Evolutionary conservation across 2,888 invertebrate species (phyloP).

Genomic region (Aleiodes testaceus): DNA sequence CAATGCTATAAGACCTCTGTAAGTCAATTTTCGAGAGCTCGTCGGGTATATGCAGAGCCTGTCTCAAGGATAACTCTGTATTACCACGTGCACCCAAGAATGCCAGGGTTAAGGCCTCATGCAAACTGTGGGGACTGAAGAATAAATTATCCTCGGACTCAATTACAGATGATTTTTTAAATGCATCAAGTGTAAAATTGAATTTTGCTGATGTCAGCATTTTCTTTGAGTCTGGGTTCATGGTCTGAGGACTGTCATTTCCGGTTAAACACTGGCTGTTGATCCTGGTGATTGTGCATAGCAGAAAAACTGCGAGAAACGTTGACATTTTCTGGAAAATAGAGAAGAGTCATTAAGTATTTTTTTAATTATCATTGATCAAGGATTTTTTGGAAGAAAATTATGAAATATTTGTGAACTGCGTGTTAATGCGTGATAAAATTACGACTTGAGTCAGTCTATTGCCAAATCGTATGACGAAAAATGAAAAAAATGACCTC

Average conservation of each 20-base stretch:
- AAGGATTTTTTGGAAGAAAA: too few species aligned
- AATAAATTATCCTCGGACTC: conserved; percentile 85
- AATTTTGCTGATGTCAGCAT: conserved; percentile 78
- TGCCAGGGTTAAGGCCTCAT: conserved; percentile 84
- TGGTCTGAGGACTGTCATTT: conserved; percentile 68
- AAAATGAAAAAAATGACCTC: background rate
- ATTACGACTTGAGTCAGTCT: background rate
- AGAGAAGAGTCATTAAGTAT: background rate
- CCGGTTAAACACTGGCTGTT: conserved; percentile 74
- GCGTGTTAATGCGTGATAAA: conserved; percentile 5
- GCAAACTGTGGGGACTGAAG: conserved; percentile 91
- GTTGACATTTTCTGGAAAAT: background rate
- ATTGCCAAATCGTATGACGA: conserved; percentile 20
- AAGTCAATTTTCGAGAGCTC: conserved; percentile 81
- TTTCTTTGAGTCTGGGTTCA: conserved; percentile 62
- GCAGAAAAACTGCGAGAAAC: conserved; percentile 37
- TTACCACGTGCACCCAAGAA: conserved; percentile 84
- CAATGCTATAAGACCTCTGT: conserved; percentile 82
- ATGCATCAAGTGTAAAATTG: conserved; percentile 81
- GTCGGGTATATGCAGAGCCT: conserved; percentile 78
- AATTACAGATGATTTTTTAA: conserved; percentile 79
- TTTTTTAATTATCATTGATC: background rate
- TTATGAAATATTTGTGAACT: too few species aligned
- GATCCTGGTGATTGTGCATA: conserved; percentile 46
- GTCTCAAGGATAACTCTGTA: conserved; percentile 80